Base-by-base conservation (phyloP, 2,113 vertebrate genomes). In the Motacilla tschutschensis region DNA sequence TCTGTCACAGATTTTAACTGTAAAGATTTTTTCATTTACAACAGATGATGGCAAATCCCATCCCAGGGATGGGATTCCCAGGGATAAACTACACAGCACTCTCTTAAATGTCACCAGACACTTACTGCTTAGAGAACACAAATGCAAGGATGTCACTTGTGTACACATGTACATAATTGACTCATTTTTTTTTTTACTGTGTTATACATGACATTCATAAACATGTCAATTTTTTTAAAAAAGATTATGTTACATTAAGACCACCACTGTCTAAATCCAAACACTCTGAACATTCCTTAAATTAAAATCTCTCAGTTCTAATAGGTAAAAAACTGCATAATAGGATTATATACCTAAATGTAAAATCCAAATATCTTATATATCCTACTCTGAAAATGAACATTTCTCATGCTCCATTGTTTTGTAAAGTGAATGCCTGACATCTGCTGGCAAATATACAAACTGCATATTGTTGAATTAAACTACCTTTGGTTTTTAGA, bases 371-470 rank as follows among this genome's bases (percentile, higher is more conserved):
- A 12, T 8, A 53, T 55, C n/a, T 54, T 43, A 17, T 4, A 17
- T 4, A 41, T 0, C 7, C 31, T 64, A 3, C 25, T 40, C 17
- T 22, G 48, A 71, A 92, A 80, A 85, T 2, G 16, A 13, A 26
- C 13, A 41, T 11, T 64, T 76, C 20, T 20, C 44, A 48, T 54
- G 36, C 6, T 8, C 31, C 4, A 16, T 13, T 44, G 13, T 25
- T 65, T 86, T 88, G 41, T 36, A 22, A 94, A 93, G 93, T 33
- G 64, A 93, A 89, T 28, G 93, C 36, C 93, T 95, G 97, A 92
- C 96, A 97, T 62, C 97, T 97, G 91, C 94, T 97, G 96, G 96
- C 29, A 44, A 29, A 53, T 11, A n/a, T 4, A 41, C 26, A 85
- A 84, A 94, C 44, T 69, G 48, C 35, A 29, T 3, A 26, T 9